Evolutionary conservation across 2,113 vertebrate genomes (phyloP).

Genomic region (Dascyllus trimaculatus): DNA sequence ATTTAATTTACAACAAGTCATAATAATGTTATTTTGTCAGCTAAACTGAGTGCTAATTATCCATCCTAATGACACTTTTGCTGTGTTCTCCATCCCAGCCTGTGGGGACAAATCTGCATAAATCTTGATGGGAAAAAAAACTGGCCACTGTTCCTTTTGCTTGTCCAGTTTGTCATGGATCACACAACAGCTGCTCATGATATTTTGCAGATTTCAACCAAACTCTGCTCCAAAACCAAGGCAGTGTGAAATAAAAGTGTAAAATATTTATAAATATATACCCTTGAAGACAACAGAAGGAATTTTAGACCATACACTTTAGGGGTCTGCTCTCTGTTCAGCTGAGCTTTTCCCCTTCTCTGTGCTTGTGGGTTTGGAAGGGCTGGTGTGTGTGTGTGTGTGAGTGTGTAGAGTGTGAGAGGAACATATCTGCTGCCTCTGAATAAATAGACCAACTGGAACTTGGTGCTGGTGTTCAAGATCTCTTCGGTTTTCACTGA

Average conservation of each 20-base stretch:
- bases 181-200: conserved; percentile 70
- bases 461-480: neutral
- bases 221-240: conserved; percentile 57
- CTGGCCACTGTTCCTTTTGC: conserved; percentile 30
- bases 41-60: neutral
- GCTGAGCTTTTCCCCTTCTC: conserved; percentile 29
- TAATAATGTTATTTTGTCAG: neutral
- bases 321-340: conserved; percentile 40
- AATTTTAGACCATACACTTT: conserved; percentile 70
- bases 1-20: neutral
- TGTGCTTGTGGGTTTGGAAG: conserved; percentile 20
- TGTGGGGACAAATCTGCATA: conserved; percentile 25
- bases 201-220: conserved; percentile 63
- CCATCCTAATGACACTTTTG: conserved; percentile 19
- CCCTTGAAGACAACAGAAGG: conserved; percentile 63
- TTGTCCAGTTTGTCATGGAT: conserved; percentile 62
- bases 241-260: conserved; percentile 68
- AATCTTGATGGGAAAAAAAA: conserved; percentile 34
- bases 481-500: neutral
- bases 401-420: neutral
- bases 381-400: conserved; percentile 6
- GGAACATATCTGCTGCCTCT: conserved; percentile 11
- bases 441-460: conserved; percentile 16
- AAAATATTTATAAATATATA: conserved; percentile 77
- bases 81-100: conserved; percentile 10